These are phyloP conservation scores for Sebastes minor DNA, from an alignment of 2,797 vertebrate species.

Conservation along the genomic window DNA sequence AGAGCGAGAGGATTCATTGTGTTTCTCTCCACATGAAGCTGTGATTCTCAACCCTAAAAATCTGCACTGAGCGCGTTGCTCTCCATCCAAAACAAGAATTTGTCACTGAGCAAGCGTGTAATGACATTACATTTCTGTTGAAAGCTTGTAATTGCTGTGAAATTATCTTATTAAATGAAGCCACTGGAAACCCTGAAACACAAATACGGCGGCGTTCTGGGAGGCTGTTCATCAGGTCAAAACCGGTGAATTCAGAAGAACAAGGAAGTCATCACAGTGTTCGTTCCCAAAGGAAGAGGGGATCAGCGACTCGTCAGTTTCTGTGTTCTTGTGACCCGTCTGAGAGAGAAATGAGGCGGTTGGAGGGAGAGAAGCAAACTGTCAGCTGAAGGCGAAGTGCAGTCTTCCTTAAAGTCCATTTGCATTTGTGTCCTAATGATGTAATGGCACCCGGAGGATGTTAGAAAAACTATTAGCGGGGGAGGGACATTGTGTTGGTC, in stretches of 20 bases:
- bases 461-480: slow-evolving; percentile 9
- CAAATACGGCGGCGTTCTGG: slow-evolving; percentile 26
- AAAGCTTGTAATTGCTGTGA: slow-evolving; percentile 71
- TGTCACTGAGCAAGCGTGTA: slow-evolving; percentile 63
- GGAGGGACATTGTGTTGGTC: neutral
- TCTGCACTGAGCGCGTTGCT: neutral
- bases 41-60: slow-evolving; percentile 10
- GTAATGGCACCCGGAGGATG: slow-evolving; percentile 20
- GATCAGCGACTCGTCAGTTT: neutral
- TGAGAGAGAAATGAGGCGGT: slow-evolving; percentile 28
- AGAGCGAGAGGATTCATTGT: slow-evolving; percentile 37
- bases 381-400: slow-evolving; percentile 42
- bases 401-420: slow-evolving; percentile 37
- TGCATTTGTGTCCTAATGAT: slow-evolving; percentile 42
- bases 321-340: slow-evolving; percentile 21
- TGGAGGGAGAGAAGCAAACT: slow-evolving; percentile 9
- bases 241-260: slow-evolving; percentile 24
- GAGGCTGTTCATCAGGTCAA: slow-evolving; percentile 30
- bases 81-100: slow-evolving; percentile 44
- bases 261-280: slow-evolving; percentile 19
- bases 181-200: slow-evolving; percentile 46
- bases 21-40: slow-evolving; percentile 31
- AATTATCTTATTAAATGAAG: slow-evolving; percentile 72
- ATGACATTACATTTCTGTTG: slow-evolving; percentile 61
- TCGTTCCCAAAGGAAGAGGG: neutral